Base-by-base conservation (phyloP, 2,888 invertebrate genomes). In the Eupithecia vulgata region DNA sequence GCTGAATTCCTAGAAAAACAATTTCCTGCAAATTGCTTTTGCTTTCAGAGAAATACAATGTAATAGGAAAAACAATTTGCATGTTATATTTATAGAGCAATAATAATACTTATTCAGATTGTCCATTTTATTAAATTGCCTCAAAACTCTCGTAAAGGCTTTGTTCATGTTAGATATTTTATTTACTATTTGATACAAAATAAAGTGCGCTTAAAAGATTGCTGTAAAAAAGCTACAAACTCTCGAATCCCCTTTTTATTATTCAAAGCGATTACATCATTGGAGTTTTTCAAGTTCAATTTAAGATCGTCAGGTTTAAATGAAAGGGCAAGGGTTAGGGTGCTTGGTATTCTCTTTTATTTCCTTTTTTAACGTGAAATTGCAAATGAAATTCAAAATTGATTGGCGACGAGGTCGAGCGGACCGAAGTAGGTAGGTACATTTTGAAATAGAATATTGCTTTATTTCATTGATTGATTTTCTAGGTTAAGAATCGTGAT, bases 221-320 rank as follows among this genome's bases (percentile, higher is more conserved):
- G 57, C 45, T 72, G 37, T 70, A 65, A 74, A 75, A 30, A 72
- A 61, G 45, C 71, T 67, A 67, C 74, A 45, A 59, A 48, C 67
- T 52, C 68, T 35, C 65, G 48, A 69, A 68, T 74, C 76, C 62
- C 62, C 68, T 68, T 73, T 78, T 74, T 73, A 78, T 79, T 78
- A 78, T 77, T 78, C 79, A 80, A 80, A 67, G 74, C 78, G 76
- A 80, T 78, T 80, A 78, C 77, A 71, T 73, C 61, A 76, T 76
- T 74, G 67, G 76, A 79, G 78, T 80, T 81, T 80, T 79, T 80
- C 68, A 78, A 81, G 78, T 79, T 79, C 76, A 80, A 79, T 74
- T 81, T 78, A 79, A 79, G 78, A 78, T 73, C 73, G 75, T 75
- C 69, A 74, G 77, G 75, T 79, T 80, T 80, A 77, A 69, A 79